A percentile compares a stretch with the other conserved stretches of the same genome.
Evolutionary conservation across 2,888 invertebrate species (phyloP).

Genomic region (Abrostola triplasia): DNA sequence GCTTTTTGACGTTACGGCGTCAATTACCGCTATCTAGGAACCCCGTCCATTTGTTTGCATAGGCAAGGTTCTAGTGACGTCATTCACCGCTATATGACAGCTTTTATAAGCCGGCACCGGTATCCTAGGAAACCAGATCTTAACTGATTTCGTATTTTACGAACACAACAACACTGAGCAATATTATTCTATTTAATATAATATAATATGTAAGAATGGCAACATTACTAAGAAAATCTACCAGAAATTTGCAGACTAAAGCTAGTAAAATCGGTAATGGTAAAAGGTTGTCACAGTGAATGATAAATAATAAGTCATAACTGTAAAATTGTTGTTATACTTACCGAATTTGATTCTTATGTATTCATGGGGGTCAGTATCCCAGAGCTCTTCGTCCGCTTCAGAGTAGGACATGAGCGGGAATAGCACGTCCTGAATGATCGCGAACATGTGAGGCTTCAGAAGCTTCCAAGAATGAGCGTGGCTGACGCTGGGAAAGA

Average conservation of each 20-base stretch:
- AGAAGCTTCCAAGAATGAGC: constrained; percentile 98
- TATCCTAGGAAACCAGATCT: background rate
- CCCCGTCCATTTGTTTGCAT: too few relatives aligned
- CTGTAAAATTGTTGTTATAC: constrained; percentile 46
- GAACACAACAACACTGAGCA: too few relatives aligned
- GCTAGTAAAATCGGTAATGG: constrained; percentile 20
- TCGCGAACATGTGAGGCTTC: constrained; percentile 97
- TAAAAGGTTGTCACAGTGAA: constrained; percentile 5
- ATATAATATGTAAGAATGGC: constrained; percentile 20
- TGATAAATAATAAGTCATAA: background rate
- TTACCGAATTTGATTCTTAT: constrained; percentile 98
- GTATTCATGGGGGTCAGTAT: constrained; percentile 98
- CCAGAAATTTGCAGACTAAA: constrained; percentile 33
- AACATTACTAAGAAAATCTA: constrained; percentile 25
- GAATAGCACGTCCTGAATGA: constrained; percentile 98
- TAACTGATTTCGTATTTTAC: too few relatives aligned
- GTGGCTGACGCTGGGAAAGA: constrained; percentile 91
- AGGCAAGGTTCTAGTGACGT: too few relatives aligned
- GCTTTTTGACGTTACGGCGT: too few relatives aligned
- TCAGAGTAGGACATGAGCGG: constrained; percentile 98
- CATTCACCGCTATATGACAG: too few relatives aligned
- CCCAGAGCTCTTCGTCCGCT: constrained; percentile 98
- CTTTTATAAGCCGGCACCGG: too few relatives aligned
- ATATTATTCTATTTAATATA: background rate
- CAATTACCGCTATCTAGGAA: too few relatives aligned